A percentile compares a stretch with the other conserved stretches of the same genome.
phyloP scores from a whole-genome alignment of 1,140 invertebrate genomes.

The Reticulitermes speratus region DNA sequence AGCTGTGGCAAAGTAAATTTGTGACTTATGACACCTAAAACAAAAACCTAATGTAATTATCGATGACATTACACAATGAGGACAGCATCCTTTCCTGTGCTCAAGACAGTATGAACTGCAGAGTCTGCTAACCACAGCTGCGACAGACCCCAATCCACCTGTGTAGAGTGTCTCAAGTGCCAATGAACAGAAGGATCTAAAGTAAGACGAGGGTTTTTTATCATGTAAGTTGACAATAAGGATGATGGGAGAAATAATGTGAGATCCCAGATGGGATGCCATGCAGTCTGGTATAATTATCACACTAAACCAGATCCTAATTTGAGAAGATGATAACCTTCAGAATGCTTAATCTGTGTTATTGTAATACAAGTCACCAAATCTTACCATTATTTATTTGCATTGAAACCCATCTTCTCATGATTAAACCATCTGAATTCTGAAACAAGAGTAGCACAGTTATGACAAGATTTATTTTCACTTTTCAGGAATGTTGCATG shows the following conservation, averaged over 20 bases:
- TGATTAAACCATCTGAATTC: conserved; percentile 52
- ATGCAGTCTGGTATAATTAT: no score
- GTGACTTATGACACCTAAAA: conserved; percentile 47
- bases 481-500: no score
- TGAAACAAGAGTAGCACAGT: conserved; percentile 37
- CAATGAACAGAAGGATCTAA: no score
- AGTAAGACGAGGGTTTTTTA: no score
- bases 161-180: no score
- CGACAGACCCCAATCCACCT: no score
- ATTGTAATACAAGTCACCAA: background rate
- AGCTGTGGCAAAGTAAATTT: conserved; percentile 47
- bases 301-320: background rate
- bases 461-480: background rate
- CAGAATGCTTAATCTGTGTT: background rate
- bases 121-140: no score
- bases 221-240: no score
- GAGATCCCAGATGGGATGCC: background rate
- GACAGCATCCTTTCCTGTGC: no score
- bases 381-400: conserved; percentile 49
- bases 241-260: background rate
- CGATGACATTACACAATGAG: background rate
- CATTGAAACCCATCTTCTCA: conserved; percentile 53
- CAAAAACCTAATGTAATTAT: background rate
- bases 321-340: background rate
- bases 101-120: no score